Conservation (phyloP, 2,888 invertebrate genomes). For the Athripsodes cinereus region DNA sequence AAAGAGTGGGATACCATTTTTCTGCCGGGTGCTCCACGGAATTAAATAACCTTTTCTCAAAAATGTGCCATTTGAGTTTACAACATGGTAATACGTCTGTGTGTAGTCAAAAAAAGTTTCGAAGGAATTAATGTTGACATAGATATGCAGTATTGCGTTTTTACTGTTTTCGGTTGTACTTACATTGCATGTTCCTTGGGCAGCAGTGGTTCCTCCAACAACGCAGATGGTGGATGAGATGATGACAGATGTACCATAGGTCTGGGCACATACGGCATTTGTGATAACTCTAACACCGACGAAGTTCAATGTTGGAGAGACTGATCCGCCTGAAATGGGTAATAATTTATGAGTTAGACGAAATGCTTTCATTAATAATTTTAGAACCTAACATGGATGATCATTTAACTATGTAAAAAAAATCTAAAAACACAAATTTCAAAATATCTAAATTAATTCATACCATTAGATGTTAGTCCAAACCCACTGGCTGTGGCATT, state of each 20-base stretch:
- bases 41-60: no score
- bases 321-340: constrained; percentile 35
- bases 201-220: constrained; percentile 40
- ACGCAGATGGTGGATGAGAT: constrained; percentile 37
- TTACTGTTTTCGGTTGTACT: no score
- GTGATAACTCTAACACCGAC: constrained; percentile 40
- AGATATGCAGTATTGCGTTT: no score
- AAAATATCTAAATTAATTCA: neutral
- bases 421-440: neutral
- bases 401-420: no score
- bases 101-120: no score
- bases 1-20: no score
- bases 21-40: no score
- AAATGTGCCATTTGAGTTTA: no score
- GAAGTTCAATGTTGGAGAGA: constrained; percentile 38
- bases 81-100: no score
- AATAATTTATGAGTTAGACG: no score
- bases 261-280: constrained; percentile 34
- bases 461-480: constrained; percentile 16
- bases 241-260: constrained; percentile 33
- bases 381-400: no score
- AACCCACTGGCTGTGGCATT: constrained; percentile 16
- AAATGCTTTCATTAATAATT: constrained; percentile 1
- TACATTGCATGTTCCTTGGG: constrained; percentile 31
- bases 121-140: no score